These are phyloP conservation scores for Strigamia maritima DNA, from an alignment of 2,888 invertebrate genomes.

Conservation along the genomic window DNA sequence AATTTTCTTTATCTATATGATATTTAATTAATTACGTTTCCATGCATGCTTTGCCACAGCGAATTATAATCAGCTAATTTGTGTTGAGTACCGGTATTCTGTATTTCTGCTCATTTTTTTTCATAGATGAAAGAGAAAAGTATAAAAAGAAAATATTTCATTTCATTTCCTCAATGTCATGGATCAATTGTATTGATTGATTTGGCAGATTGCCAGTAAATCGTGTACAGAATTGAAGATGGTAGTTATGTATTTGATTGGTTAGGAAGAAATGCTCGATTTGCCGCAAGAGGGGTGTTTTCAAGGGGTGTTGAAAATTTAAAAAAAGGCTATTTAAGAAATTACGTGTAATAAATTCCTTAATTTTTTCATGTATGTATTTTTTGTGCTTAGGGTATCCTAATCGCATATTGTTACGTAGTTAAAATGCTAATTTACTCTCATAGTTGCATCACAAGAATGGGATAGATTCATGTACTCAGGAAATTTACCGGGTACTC, in stretches of 20 bases:
- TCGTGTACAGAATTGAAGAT: conserved; percentile 95
- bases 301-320: conserved; percentile 73
- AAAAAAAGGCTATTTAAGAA: conserved; percentile 58
- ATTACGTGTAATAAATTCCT: conserved; percentile 65
- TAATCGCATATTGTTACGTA: no score
- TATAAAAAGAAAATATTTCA: not conserved
- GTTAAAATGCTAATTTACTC: no score
- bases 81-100: conserved; percentile 71
- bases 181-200: conserved; percentile 24
- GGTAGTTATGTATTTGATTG: conserved; percentile 92
- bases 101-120: not conserved
- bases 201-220: conserved; percentile 78
- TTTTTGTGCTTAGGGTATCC: conserved; percentile 19
- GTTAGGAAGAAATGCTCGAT: conserved; percentile 85
- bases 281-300: conserved; percentile 76
- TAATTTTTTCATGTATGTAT: conserved; percentile 14
- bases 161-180: not conserved
- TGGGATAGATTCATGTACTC: conserved; percentile 63
- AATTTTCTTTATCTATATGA: no score
- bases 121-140: no score
- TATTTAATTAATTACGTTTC: conserved; percentile 63
- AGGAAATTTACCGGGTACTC: conserved; percentile 75
- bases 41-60: conserved; percentile 87
- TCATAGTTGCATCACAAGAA: no score
- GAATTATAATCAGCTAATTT: conserved; percentile 70